Conservation (phyloP, 2,113 vertebrate species). For the Lepisosteus osseus region DNA sequence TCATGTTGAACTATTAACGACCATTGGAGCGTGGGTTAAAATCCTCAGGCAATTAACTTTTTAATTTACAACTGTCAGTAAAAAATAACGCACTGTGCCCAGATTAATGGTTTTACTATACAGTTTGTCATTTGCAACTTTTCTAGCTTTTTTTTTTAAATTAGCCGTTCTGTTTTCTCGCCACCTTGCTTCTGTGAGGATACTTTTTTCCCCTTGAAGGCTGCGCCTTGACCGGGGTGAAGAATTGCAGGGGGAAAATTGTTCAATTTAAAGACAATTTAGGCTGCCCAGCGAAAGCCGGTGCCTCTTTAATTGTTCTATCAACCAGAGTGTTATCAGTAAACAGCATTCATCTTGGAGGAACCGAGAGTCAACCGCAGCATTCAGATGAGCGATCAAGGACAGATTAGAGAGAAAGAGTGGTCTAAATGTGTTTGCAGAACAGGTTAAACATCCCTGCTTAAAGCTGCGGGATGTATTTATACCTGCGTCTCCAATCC, state of each 20-base stretch:
- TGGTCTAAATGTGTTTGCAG: conserved; percentile 70
- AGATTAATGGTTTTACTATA: conserved; percentile 14
- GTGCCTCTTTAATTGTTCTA: conserved; percentile 53
- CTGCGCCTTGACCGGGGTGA: conserved; percentile 28
- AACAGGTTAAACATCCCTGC: conserved; percentile 73
- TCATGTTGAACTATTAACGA: conserved; percentile 16
- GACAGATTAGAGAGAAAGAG: conserved; percentile 81
- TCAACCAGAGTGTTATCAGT: conserved; percentile 52
- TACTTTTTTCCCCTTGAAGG: conserved; percentile 10
- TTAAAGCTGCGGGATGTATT: conserved; percentile 65
- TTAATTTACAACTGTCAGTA: conserved; percentile 3
- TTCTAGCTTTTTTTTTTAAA: conserved; percentile 22
- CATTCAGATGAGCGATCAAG: conserved; percentile 83
- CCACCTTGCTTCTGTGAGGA: conserved; percentile 17
- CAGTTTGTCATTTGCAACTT: conserved; percentile 27
- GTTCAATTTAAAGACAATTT: conserved; percentile 46
- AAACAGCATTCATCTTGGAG: conserved; percentile 50
- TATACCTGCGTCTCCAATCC: conserved; percentile 57
- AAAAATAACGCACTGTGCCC: conserved; percentile 7
- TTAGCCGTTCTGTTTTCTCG: conserved; percentile 20
- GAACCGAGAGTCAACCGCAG: conserved; percentile 66
- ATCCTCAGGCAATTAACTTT: conserved; percentile 13
- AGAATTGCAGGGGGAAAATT: conserved; percentile 35
- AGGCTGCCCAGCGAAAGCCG: conserved; percentile 47
- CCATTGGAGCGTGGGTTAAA: conserved; percentile 16